These are phyloP conservation scores for Mirounga angustirostris DNA, from an alignment of 2,113 vertebrate genomes.

Conservation along the genomic window DNA sequence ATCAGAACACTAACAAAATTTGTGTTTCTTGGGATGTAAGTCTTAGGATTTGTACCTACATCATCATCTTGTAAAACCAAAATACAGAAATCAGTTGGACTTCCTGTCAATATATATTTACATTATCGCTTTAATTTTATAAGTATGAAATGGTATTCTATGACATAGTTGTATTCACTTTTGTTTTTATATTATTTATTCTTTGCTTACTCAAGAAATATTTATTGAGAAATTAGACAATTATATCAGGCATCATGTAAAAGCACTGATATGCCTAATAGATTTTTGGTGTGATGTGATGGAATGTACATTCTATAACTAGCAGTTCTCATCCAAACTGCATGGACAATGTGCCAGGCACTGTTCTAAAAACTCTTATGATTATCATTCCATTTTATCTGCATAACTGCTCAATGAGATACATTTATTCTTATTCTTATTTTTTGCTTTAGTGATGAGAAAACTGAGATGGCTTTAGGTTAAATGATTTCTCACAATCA, in stretches of 20 bases:
- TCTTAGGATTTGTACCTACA: neutral
- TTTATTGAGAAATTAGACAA: neutral
- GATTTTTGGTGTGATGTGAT: neutral
- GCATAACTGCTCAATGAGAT: neutral
- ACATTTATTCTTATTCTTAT: neutral
- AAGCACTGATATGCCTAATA: neutral
- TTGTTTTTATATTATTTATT: neutral
- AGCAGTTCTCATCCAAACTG: neutral
- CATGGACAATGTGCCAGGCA: neutral
- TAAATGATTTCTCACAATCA: conserved; percentile 12
- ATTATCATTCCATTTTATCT: neutral
- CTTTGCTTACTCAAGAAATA: neutral
- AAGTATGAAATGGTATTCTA: neutral
- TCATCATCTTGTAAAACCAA: neutral
- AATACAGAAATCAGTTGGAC: neutral
- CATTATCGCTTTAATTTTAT: neutral
- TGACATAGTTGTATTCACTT: neutral
- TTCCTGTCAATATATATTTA: neutral
- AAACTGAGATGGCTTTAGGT: conserved; percentile 4
- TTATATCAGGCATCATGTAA: neutral
- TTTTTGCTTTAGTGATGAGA: neutral
- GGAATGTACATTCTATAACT: neutral
- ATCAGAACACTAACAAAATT: neutral
- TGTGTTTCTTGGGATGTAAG: neutral
- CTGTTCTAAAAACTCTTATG: neutral